Base-by-base conservation (phyloP, 1,140 invertebrate species). In the Saccostrea glomerata region DNA sequence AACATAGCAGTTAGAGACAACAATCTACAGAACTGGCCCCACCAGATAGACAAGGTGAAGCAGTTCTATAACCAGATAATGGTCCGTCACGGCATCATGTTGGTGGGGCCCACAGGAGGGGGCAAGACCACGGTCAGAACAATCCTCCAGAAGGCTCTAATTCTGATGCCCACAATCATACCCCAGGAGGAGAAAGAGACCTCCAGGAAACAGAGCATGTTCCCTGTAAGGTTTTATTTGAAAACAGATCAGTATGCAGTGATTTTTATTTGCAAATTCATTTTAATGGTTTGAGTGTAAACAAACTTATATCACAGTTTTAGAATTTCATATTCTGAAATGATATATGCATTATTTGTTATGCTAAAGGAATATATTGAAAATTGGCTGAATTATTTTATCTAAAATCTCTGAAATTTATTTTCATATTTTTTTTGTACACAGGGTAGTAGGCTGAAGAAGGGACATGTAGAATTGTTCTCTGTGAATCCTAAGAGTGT, bases 401-500 rank as follows among this genome's bases (percentile, higher is more conserved):
- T 20, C 5, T 63, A 20, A n/a, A n/a, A 20, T 63, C 17, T 60
- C n/a, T 60, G 1, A 63, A 63, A 63, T 2, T 7, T 7, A 2
- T 20, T 63, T 63, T 36, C 30, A 60, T 15, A 20, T 17, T 63
- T 77, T 30, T 55, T 84, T 54, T 82, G 40, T 82, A 17, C 30
- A 23, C 86, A 92, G 92, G 89, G 91, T n/a, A 92, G 90, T 73
- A 89, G 92, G 83, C 86, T 89, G 23, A 94, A 94, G 91, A 94
- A 94, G 88, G 94, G 94, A 7, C 94, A 92, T 86, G 93, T 94
- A 7, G 93, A 96, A 90, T 96, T 96, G 40, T 97, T 96, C 94
- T 96, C 97, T 0, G 96, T 98, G 23, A 98, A 98, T 95, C 97
- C 97, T 0, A 98, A 98, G 93, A 97, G 97, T 87, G 93, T 98